These are phyloP conservation scores for Mormoops blainvillei DNA, from an alignment of 2,113 vertebrate genomes.

Conservation along the genomic window DNA sequence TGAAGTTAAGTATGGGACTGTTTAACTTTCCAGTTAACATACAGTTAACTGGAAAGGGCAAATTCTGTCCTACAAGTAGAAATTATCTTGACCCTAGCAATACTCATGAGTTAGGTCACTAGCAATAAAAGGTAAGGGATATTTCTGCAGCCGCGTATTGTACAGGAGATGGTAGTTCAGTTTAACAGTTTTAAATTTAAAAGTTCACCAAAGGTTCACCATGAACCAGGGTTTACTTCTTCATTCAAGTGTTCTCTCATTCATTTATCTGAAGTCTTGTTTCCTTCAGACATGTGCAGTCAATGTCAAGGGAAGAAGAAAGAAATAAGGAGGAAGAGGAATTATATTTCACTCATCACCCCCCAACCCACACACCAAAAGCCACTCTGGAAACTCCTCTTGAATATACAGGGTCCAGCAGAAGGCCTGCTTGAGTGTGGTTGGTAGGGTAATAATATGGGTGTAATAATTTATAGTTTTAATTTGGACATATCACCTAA, in stretches of 20 bases:
- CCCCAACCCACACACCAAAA: neutral
- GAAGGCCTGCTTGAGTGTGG: too few relatives aligned
- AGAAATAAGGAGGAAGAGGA: neutral
- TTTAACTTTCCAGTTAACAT: too few relatives aligned
- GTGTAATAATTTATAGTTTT: too few relatives aligned
- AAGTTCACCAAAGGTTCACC: neutral
- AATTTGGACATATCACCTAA: too few relatives aligned
- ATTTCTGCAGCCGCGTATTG: neutral
- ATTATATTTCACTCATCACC: neutral
- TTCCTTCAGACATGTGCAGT: neutral
- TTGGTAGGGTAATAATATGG: too few relatives aligned
- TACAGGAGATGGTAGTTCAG: neutral
- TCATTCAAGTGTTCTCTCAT: neutral
- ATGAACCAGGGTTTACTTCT: neutral
- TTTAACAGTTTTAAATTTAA: neutral
- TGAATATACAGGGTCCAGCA: neutral
- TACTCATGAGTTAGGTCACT: neutral
- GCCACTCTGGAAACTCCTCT: neutral
- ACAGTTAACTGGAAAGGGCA: neutral
- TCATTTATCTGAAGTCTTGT: neutral
- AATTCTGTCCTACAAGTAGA: neutral
- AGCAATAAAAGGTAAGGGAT: neutral
- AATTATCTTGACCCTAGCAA: neutral
- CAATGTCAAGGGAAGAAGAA: neutral
- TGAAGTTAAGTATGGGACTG: neutral